Evolutionary conservation across 2,113 vertebrate species (phyloP), one percentile per base, ranked within the genome.

Genomic region (Varanus komodoensis): DNA sequence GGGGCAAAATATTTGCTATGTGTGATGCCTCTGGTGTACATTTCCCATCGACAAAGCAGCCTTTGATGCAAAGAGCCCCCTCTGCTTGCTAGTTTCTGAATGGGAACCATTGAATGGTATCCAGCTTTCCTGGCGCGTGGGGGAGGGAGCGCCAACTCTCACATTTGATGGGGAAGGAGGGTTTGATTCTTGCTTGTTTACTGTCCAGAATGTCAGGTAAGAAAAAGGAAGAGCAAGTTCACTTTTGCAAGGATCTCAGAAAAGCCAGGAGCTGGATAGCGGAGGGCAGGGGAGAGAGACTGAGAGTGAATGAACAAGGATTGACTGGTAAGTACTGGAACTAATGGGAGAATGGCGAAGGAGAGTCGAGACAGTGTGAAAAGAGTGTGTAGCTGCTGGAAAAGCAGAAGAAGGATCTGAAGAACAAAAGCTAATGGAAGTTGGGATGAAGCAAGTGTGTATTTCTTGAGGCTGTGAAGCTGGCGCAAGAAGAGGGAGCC

Each of bases 81-180:
- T 52, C 69, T 71, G 4, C 67, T 44, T 3, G n/a, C 82, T 19
- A 19, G 84, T 61, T 82, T 34, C 87, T 82, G 87, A 86, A 77
- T 57, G 57, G 81, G 32, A 14, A 67, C 87, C 52, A 86, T 69
- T 80, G 86, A 85, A 90, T 27, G 7, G 9, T 32, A 25, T 90
- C 34, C 64, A 79, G 67, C 38, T 71, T 67, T 57, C 86, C 25
- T 57, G 73, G 81, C 73, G 29, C 12, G 32, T 44, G 50, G 64
- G 12, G 17, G 38, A 57, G 21, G 64, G 38, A 52, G 61, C 8
- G 67, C 29, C 38, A 27, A 21, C 38, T 73, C n/a, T 78, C 19
- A 29, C 8, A 54, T 87, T 48, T 38, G 73, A 87, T 29, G 38
- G 21, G 67, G 79, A 52, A 64, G 73, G 54, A 78, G 25, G 21